These are phyloP conservation scores for Fistularia commersonii DNA, from an alignment of 2,797 vertebrate genomes.

Conservation along the genomic window DNA sequence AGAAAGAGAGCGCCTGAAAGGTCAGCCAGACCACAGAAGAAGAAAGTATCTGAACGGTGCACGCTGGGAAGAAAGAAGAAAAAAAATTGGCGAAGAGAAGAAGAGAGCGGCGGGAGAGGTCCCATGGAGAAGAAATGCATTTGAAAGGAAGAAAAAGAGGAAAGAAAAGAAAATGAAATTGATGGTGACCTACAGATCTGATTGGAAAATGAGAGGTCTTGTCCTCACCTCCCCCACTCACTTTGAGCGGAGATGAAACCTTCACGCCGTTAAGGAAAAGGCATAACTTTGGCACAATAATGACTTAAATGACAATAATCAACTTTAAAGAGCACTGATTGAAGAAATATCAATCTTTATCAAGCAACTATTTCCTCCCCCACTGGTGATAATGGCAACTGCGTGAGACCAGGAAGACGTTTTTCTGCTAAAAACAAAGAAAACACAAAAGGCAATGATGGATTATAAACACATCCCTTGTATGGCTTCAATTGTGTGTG, in stretches of 20 bases:
- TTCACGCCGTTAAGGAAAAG: too few relatives aligned
- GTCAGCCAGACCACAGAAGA: slow-evolving; percentile 54
- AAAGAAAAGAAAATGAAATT: slow-evolving; percentile 8
- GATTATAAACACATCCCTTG: too few relatives aligned
- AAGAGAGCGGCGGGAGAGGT: slow-evolving; percentile 16
- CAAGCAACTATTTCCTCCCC: too few relatives aligned
- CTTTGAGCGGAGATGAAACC: slow-evolving; percentile 8
- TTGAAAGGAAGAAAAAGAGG: slow-evolving; percentile 33
- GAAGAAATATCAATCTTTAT: too few relatives aligned
- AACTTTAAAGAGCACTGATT: too few relatives aligned
- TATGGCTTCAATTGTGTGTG: too few relatives aligned
- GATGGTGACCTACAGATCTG: slow-evolving; percentile 26
- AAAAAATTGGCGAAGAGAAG: slow-evolving; percentile 45
- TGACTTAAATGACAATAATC: too few relatives aligned
- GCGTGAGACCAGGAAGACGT: too few relatives aligned
- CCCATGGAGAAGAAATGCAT: slow-evolving; percentile 36
- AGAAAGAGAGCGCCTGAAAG: slow-evolving; percentile 39
- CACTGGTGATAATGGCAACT: too few relatives aligned
- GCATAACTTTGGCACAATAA: slow-evolving; percentile 2
- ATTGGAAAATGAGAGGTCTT: slow-evolving; percentile 34
- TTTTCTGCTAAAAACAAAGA: too few relatives aligned
- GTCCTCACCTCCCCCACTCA: slow-evolving; percentile 1
- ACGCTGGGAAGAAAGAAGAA: slow-evolving; percentile 43
- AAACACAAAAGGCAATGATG: too few relatives aligned
- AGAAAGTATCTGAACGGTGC: slow-evolving; percentile 38